These are phyloP conservation scores for Cataglyphis cursor DNA, from an alignment of 2,888 invertebrate genomes.

Conservation along the genomic window DNA sequence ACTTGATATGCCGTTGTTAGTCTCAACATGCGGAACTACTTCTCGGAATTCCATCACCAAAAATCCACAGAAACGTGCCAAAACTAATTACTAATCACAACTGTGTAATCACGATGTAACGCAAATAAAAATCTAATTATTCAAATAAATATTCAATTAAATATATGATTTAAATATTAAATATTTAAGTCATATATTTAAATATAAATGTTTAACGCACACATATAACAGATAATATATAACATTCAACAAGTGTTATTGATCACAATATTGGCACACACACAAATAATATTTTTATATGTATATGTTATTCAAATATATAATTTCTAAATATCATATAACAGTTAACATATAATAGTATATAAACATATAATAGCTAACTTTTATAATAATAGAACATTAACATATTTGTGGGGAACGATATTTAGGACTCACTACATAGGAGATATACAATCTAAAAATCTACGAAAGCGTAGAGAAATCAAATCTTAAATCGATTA, in stretches of 20 bases:
- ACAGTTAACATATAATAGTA: background rate
- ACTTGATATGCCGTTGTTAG: constrained; percentile 47
- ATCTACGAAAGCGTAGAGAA: background rate
- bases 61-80: constrained; percentile 24
- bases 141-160: no score
- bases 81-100: constrained; percentile 23
- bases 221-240: constrained; percentile 9
- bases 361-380: background rate
- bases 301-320: background rate
- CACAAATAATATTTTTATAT: background rate
- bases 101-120: constrained; percentile 13
- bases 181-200: background rate
- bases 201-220: constrained; percentile 11
- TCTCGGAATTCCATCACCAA: constrained; percentile 44
- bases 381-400: background rate
- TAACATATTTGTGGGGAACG: background rate
- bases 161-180: background rate
- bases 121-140: background rate
- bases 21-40: constrained; percentile 42
- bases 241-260: constrained; percentile 19
- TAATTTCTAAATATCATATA: background rate
- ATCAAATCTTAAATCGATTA: background rate
- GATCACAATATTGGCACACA: background rate
- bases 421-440: background rate
- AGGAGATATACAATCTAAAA: background rate